Evolutionary conservation across 2,888 invertebrate genomes (phyloP).

Genomic region (Ophion obscuratus): DNA sequence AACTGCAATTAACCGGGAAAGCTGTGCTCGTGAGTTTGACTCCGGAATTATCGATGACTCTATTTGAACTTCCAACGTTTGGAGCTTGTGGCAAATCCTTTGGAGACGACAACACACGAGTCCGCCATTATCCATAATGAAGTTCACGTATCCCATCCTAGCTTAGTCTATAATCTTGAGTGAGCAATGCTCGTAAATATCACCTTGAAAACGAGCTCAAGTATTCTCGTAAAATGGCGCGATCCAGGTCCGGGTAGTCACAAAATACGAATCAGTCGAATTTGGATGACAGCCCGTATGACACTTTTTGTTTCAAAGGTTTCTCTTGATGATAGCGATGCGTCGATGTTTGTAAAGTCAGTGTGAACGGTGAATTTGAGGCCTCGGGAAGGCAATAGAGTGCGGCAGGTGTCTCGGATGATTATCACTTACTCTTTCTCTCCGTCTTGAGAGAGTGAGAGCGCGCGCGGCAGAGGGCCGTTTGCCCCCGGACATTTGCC

Average conservation of each 20-base stretch:
- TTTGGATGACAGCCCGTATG: no score
- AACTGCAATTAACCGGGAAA: background rate
- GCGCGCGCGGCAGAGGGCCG: conserved; percentile 35
- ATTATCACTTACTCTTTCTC: conserved; percentile 21
- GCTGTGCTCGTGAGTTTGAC: background rate
- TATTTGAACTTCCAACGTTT: background rate
- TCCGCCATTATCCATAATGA: background rate
- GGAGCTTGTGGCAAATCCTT: background rate
- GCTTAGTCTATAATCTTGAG: background rate
- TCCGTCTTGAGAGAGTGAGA: conserved; percentile 54
- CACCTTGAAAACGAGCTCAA: background rate
- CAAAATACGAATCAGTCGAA: no score
- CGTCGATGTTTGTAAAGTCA: background rate
- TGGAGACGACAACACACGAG: background rate
- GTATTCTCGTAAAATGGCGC: background rate
- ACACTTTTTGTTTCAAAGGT: background rate
- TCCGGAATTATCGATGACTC: background rate
- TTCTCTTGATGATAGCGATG: background rate
- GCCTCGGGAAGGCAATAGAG: conserved; percentile 25
- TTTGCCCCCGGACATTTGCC: conserved; percentile 74
- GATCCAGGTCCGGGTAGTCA: no score
- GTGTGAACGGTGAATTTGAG: conserved; percentile 4
- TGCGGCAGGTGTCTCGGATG: conserved; percentile 49
- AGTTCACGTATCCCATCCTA: background rate
- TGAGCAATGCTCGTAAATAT: background rate